These are phyloP conservation scores for Rousettus leschenaultii DNA, from an alignment of 2,113 vertebrate species.

Conservation along the genomic window DNA sequence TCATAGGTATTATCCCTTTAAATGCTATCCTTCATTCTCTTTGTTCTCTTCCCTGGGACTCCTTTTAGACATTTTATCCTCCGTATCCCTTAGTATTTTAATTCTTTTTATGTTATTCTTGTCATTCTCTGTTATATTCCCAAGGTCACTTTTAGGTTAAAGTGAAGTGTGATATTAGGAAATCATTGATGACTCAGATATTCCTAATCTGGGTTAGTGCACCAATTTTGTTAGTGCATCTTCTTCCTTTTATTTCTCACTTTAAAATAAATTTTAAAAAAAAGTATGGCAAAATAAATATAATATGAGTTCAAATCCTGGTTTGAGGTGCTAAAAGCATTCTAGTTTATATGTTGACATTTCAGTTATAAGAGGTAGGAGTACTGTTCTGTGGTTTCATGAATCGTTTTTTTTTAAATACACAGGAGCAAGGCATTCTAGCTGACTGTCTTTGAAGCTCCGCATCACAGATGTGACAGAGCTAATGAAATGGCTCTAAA, in stretches of 20 bases:
- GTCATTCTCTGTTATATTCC: neutral
- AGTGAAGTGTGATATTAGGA: neutral
- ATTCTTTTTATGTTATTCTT: neutral
- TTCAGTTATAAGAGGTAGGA: neutral
- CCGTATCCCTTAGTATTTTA: neutral
- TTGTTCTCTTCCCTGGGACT: neutral
- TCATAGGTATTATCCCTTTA: neutral
- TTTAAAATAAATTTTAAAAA: constrained; percentile 13
- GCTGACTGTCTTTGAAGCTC: neutral
- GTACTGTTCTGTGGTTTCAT: neutral
- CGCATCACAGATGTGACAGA: neutral
- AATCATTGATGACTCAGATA: neutral
- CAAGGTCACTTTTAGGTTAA: neutral
- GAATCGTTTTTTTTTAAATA: neutral
- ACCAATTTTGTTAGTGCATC: neutral
- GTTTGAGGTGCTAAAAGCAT: neutral
- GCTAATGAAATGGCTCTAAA: neutral
- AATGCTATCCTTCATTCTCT: neutral
- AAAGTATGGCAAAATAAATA: neutral
- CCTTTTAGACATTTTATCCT: neutral
- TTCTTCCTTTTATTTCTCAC: neutral
- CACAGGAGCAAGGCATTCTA: neutral
- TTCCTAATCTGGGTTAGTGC: neutral
- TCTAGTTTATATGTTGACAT: neutral
- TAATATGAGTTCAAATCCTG: neutral